phyloP scores from a whole-genome alignment of 1,140 invertebrate species.

The Drosophila pachea region DNA sequence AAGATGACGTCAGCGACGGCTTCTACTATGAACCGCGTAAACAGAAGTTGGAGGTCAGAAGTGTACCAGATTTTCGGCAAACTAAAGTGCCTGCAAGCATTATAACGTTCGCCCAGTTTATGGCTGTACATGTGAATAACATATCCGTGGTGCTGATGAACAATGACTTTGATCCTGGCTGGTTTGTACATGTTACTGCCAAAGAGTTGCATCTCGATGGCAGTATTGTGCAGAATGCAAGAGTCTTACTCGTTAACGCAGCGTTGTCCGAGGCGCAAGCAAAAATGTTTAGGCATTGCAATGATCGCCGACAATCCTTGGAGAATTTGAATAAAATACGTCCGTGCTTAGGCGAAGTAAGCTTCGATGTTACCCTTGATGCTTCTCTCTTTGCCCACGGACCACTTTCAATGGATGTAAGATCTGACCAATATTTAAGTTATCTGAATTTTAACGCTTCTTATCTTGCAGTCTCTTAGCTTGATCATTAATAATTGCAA shows the following conservation, averaged over 20 bases:
- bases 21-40: slow-evolving; percentile 63
- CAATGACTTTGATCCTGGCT: slow-evolving; percentile 83
- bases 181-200: slow-evolving; percentile 87
- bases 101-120: slow-evolving; percentile 91
- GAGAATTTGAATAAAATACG: slow-evolving; percentile 76
- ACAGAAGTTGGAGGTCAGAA: slow-evolving; percentile 54
- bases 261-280: slow-evolving; percentile 81
- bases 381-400: slow-evolving; percentile 87
- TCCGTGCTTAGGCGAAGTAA: slow-evolving; percentile 84
- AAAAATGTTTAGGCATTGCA: slow-evolving; percentile 79
- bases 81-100: slow-evolving; percentile 88
- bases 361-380: slow-evolving; percentile 86
- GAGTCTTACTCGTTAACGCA: slow-evolving; percentile 86
- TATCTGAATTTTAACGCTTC: slow-evolving; percentile 19
- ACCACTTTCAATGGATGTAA: slow-evolving; percentile 87
- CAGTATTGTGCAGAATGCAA: slow-evolving; percentile 85
- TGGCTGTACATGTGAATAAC: slow-evolving; percentile 91
- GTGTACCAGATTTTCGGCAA: slow-evolving; percentile 84
- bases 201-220: slow-evolving; percentile 89
- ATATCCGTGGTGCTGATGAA: slow-evolving; percentile 87
- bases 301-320: slow-evolving; percentile 63
- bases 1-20: slow-evolving; percentile 41
- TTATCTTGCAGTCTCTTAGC: slow-evolving; percentile 84
- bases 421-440: slow-evolving; percentile 1
- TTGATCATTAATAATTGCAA: slow-evolving; percentile 85